Base-by-base conservation (phyloP, 2,888 invertebrate genomes). In the Clepsis dumicolana region DNA sequence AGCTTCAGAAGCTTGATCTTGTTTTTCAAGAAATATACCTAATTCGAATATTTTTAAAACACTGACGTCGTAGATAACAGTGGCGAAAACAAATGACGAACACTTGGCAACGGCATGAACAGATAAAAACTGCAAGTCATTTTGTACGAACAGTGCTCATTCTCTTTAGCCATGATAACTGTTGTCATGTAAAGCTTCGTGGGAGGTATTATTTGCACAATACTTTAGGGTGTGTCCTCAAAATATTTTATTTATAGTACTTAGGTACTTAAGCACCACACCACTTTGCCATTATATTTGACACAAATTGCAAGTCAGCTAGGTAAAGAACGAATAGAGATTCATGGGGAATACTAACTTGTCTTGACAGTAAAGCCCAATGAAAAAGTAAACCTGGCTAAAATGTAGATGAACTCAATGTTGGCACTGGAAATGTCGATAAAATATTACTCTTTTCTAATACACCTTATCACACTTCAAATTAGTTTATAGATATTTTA, bases 31-130 rank as follows among this genome's bases (percentile, higher is more conserved):
- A 48, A 1, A 0, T 21, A 10, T 12, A 21, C n/a, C n/a, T n/a
- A n/a, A n/a, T 38, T 4, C 10, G 32, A 35, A 3, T 44, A 12
- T 18, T 44, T 44, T 7, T 44, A 44, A 3, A 8, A 18, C 2
- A 18, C 2, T 10, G 21, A 18, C 48, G 3, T 21, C 21, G 12
- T 3, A 21, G 48, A 21, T 48, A 21, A 48, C 21, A 48, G 48
- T 10, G 48, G 10, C 41, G 41, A 16, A 41, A 41, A 48, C 10
- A 21, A 48, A 21, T 48, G 48, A 48, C 48, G 18, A 7, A 48
- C 21, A 21, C 48, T 48, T 48, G 21, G 48, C 48, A 48, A 48
- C 48, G 48, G 48, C 8, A 29, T 53, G 16, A n/a, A 25, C 10
- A 32, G 18, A 32, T 10, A 32, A 18, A 14, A 54, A 32, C 54